Conservation (phyloP, 2,797 vertebrate genomes). For the Amazonetta brasiliensis region DNA sequence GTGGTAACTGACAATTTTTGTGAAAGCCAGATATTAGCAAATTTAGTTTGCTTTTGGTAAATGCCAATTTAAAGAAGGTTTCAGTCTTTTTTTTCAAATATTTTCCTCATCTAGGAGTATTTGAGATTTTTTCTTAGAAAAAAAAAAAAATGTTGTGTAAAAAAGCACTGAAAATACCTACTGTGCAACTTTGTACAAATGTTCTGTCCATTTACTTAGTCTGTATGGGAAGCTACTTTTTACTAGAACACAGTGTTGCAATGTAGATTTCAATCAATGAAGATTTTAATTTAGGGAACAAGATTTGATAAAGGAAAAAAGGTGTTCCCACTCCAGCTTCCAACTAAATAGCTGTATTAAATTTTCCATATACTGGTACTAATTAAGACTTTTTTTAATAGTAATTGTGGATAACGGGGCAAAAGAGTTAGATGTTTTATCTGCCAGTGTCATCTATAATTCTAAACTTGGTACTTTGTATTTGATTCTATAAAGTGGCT, state of each 20-base stretch:
- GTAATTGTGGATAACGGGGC: background rate
- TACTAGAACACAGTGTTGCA: background rate
- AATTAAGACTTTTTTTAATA: background rate
- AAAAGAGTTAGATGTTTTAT: background rate
- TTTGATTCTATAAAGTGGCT: background rate
- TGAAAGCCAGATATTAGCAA: slow-evolving; percentile 38
- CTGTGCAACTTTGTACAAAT: background rate
- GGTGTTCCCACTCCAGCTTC: background rate
- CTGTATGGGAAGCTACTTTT: background rate
- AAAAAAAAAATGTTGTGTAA: background rate
- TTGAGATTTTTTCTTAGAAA: background rate
- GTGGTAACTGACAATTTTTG: slow-evolving; percentile 55
- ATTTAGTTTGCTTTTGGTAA: slow-evolving; percentile 57
- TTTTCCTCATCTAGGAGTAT: background rate
- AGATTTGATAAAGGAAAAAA: background rate
- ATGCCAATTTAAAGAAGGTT: slow-evolving; percentile 14
- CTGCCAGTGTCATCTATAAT: background rate
- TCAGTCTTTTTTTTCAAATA: background rate
- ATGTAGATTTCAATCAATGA: background rate
- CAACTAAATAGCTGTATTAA: background rate
- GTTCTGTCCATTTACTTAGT: background rate
- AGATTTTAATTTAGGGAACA: background rate
- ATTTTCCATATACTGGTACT: background rate
- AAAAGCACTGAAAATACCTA: background rate
- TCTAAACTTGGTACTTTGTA: background rate